A percentile compares a stretch with the other conserved stretches of the same genome.
Conservation (phyloP, 2,797 vertebrate species). For the Myotis myotis region DNA sequence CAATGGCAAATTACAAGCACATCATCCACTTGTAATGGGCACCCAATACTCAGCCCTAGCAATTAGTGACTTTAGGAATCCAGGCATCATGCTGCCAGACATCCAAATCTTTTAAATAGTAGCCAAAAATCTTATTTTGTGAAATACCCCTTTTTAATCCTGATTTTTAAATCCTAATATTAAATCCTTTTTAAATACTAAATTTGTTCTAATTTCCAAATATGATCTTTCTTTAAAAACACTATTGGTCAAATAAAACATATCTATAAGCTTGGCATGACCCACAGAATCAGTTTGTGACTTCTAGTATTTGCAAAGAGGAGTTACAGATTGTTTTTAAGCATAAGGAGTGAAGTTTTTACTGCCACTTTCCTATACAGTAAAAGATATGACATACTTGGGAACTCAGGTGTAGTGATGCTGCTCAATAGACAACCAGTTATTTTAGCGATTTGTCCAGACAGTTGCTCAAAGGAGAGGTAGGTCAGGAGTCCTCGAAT, state of each 20-base stretch:
- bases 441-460: background rate
- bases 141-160: background rate
- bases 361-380: background rate
- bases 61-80: background rate
- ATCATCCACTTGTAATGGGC: accelerated
- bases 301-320: background rate
- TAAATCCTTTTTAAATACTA: background rate
- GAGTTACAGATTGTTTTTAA: background rate
- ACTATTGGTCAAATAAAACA: background rate
- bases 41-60: background rate
- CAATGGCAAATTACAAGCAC: background rate
- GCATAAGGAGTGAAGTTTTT: background rate
- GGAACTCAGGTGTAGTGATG: background rate
- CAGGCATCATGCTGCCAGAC: background rate
- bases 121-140: background rate
- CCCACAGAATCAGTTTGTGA: background rate
- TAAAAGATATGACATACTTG: background rate
- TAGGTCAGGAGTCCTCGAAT: background rate
- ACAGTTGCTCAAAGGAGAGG: background rate
- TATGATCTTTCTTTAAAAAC: background rate
- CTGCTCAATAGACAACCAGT: background rate
- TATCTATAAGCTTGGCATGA: background rate
- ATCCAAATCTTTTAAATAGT: background rate
- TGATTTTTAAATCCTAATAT: background rate
- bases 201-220: background rate